Conservation (phyloP, 2,113 vertebrate genomes). For the Hemibagrus wyckioides region DNA sequence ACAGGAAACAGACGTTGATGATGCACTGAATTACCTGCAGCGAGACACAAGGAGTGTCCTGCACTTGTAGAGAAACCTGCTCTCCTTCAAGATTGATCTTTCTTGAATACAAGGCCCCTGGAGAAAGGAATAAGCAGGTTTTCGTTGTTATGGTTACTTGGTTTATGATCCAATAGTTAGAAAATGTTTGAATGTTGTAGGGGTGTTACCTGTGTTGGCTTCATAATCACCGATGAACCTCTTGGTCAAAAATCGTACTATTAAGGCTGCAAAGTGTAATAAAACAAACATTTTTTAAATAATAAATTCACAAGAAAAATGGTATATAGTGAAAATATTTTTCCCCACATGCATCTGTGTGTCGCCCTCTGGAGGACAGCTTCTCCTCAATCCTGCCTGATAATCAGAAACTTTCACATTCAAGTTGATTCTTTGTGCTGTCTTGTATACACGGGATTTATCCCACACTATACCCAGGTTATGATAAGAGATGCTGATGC, state of each 20-base stretch:
- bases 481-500: not conserved
- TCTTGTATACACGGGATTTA: too few species aligned
- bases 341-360: not conserved
- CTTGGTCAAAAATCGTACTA: constrained; percentile 89
- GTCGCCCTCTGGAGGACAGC: constrained; percentile 31
- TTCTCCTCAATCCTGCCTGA: not conserved
- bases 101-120: constrained; percentile 88
- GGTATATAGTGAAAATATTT: not conserved
- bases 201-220: constrained; percentile 84
- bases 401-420: not conserved
- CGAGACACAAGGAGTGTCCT: constrained; percentile 88
- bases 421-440: not conserved
- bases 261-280: constrained; percentile 76
- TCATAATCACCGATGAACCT: constrained; percentile 95
- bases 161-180: not conserved
- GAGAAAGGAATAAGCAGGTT: constrained; percentile 20
- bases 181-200: not conserved
- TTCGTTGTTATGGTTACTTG: not conserved
- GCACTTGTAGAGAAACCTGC: constrained; percentile 89
- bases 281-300: not conserved
- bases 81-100: constrained; percentile 88
- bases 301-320: not conserved
- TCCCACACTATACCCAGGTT: not conserved
- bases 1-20: not conserved
- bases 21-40: constrained; percentile 77